phyloP scores from a whole-genome alignment of 2,888 invertebrate species.

The Yponomeuta sedellus region DNA sequence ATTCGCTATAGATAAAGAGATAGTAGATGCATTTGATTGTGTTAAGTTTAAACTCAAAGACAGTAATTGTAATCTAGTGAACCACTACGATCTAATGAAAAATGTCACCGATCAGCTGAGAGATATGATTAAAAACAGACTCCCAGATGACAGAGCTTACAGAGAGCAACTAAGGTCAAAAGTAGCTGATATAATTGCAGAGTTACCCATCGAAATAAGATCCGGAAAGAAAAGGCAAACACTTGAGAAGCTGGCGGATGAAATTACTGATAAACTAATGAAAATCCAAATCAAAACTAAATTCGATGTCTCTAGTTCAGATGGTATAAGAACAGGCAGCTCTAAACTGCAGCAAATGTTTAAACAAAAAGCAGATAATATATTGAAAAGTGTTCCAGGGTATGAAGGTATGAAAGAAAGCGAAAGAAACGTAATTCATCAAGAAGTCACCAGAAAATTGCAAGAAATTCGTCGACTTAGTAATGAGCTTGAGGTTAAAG shows the following conservation, averaged over 20 bases:
- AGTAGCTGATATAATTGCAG: background rate
- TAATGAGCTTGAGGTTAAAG: background rate
- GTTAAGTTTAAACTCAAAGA: background rate
- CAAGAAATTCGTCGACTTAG: background rate
- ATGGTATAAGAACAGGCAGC: background rate
- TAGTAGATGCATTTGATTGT: background rate
- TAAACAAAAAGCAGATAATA: background rate
- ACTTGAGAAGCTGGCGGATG: background rate
- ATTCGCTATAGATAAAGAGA: background rate
- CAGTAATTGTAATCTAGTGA: background rate
- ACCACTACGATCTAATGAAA: background rate
- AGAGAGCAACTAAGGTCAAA: background rate
- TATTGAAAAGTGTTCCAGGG: background rate
- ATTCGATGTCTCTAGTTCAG: background rate
- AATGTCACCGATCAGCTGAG: background rate
- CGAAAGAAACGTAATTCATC: background rate
- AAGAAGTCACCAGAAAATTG: background rate
- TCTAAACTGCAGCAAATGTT: background rate
- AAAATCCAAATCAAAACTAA: background rate
- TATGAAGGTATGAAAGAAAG: background rate
- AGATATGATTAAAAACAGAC: background rate
- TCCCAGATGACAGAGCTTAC: background rate
- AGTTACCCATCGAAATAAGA: background rate
- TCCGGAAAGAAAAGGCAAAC: background rate
- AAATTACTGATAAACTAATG: background rate